A percentile compares a stretch with the other conserved stretches of the same genome.
Evolutionary conservation across 1,140 invertebrate species (phyloP).

Genomic region (Drosophila lini): DNA sequence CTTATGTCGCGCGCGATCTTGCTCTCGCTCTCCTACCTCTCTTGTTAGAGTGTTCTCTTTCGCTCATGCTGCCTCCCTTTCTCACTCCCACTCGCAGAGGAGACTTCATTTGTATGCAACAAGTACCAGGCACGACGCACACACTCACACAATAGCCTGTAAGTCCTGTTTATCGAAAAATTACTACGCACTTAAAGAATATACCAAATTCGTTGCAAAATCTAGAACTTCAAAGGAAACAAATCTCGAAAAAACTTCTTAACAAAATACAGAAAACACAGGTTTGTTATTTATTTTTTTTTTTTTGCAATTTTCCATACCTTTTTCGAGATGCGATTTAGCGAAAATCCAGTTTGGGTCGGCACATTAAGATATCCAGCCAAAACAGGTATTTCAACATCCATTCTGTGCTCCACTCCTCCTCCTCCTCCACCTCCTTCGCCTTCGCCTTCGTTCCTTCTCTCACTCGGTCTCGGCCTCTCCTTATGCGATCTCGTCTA

Average conservation of each 20-base stretch:
- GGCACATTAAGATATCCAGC: conserved; percentile 84
- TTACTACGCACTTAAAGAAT: conserved; percentile 48
- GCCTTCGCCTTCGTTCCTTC: conserved; percentile 20
- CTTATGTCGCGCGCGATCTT: conserved; percentile 2
- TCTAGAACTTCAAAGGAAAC: neutral
- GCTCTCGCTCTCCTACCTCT: conserved; percentile 8
- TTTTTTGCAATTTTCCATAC: conserved; percentile 47
- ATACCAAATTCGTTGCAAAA: neutral
- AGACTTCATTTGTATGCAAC: conserved; percentile 72
- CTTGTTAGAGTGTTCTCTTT: neutral
- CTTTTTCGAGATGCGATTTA: conserved; percentile 84
- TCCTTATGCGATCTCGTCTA: conserved; percentile 22
- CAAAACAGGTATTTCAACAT: conserved; percentile 84
- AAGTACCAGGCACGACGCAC: conserved; percentile 46
- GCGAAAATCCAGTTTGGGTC: conserved; percentile 84
- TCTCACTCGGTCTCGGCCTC: conserved; percentile 14
- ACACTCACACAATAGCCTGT: conserved; percentile 16
- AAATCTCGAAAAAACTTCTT: neutral
- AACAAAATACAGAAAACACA: conserved; percentile 6
- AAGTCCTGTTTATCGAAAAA: conserved; percentile 55
- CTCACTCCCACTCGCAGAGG: conserved; percentile 32
- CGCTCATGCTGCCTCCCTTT: neutral
- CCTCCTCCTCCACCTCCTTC: conserved; percentile 39
- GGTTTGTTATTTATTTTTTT: neutral
- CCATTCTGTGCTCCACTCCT: conserved; percentile 69